A percentile compares a stretch with the other conserved stretches of the same genome.
Conservation (phyloP, 2,797 vertebrate genomes). For the Syngnathus acus region DNA sequence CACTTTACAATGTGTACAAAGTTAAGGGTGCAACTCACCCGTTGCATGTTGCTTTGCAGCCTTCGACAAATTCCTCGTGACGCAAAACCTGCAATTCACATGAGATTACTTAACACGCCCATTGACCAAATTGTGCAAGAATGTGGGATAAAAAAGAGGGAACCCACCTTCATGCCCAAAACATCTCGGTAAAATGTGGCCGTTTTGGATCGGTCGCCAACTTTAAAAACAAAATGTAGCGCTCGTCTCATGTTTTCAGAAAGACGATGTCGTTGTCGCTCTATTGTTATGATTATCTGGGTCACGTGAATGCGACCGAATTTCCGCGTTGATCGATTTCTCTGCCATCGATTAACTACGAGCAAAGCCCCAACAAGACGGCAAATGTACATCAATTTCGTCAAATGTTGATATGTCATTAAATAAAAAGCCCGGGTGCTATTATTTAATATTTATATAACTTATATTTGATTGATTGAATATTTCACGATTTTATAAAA, state of each 20-base stretch:
- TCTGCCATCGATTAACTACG: constrained; percentile 33
- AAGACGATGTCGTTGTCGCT: not conserved
- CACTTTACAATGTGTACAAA: constrained; percentile 7
- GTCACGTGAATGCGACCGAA: constrained; percentile 18
- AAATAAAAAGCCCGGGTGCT: no score
- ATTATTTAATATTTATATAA: no score
- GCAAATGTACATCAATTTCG: not conserved
- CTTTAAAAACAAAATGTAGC: constrained; percentile 93
- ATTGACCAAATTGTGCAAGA: not conserved
- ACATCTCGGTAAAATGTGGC: constrained; percentile 84
- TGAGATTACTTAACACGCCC: no score
- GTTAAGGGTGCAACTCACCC: constrained; percentile 68
- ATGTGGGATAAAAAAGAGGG: no score
- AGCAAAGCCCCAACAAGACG: not conserved
- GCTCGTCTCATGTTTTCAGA: constrained; percentile 69
- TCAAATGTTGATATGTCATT: no score
- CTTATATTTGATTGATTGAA: not conserved
- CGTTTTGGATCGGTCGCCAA: constrained; percentile 77
- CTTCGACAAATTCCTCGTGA: constrained; percentile 96
- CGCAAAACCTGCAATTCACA: constrained; percentile 67
- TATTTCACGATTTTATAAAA: no score
- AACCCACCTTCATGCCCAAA: constrained; percentile 83
- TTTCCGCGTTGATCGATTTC: constrained; percentile 37
- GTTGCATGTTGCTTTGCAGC: constrained; percentile 92
- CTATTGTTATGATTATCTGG: not conserved